These are phyloP conservation scores for Ciconia nigra DNA, from an alignment of 2,797 vertebrate genomes.

Conservation along the genomic window DNA sequence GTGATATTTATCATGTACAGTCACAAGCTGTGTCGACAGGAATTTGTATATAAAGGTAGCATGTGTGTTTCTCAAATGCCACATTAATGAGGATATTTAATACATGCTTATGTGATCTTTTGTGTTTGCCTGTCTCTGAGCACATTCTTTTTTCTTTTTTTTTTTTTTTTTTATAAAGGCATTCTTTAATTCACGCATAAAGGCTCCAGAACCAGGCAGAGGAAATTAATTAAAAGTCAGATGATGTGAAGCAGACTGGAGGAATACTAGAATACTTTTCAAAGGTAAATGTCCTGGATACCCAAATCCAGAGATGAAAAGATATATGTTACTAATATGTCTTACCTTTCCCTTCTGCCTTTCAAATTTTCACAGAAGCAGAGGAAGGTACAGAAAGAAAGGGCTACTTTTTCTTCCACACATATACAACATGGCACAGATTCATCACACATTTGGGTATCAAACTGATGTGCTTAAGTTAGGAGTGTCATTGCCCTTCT, in stretches of 20 bases:
- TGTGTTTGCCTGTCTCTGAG: not conserved
- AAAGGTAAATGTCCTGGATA: not conserved
- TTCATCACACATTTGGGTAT: accelerated
- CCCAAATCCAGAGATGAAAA: not conserved
- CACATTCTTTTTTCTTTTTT: not conserved
- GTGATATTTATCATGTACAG: not conserved
- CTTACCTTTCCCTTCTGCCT: not conserved
- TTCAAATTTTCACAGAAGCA: not conserved
- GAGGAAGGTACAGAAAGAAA: not conserved
- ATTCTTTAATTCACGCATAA: not conserved
- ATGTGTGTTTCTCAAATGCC: not conserved
- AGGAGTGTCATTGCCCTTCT: not conserved
- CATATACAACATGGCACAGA: not conserved
- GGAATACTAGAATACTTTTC: not conserved
- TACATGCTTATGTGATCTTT: not conserved
- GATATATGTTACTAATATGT: not conserved
- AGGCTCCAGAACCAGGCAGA: not conserved
- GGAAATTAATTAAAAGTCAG: not conserved
- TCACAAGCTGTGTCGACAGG: not conserved
- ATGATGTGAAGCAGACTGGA: not conserved
- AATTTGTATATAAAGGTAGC: accelerated
- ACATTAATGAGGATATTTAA: not conserved
- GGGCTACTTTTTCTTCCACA: not conserved
- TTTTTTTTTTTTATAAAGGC: not conserved
- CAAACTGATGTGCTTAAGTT: not conserved